Evolutionary conservation across 64 coral and sea anemone species (phyloP).

Genomic region (Porites australiensis): DNA sequence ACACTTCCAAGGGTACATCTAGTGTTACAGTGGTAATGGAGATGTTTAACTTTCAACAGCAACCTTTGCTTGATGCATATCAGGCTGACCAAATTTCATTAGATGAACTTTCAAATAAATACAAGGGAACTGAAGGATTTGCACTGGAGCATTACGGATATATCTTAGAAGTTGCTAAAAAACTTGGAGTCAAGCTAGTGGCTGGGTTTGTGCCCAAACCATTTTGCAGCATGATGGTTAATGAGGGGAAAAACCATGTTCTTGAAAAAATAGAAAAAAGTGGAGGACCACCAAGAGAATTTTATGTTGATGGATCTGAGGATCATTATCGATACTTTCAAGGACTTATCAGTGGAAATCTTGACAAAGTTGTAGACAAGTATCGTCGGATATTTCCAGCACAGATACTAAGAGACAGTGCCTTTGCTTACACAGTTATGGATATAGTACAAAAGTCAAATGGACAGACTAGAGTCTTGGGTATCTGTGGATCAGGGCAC

Average conservation of each 20-base stretch:
- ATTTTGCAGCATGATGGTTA: constrained; percentile 62
- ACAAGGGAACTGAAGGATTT: constrained; percentile 83
- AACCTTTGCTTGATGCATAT: constrained; percentile 80
- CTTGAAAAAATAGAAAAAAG: constrained; percentile 59
- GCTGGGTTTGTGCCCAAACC: constrained; percentile 86
- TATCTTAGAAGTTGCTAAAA: constrained; percentile 74
- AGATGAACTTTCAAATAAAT: constrained; percentile 60
- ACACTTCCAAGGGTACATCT: constrained; percentile 2
- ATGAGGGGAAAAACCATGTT: constrained; percentile 53
- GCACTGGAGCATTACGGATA: constrained; percentile 66
- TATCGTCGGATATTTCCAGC: constrained; percentile 85
- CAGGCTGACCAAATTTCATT: constrained; percentile 74
- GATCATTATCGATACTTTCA: constrained; percentile 88
- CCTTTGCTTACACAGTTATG: constrained; percentile 80
- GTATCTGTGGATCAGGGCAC: constrained; percentile 84
- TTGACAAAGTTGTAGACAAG: constrained; percentile 66
- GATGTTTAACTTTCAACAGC: constrained; percentile 87
- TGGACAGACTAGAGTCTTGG: constrained; percentile 63
- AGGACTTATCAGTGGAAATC: constrained; percentile 87
- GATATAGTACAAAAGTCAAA: constrained; percentile 59
- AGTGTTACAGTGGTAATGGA: constrained; percentile 70
- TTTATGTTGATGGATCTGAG: constrained; percentile 83
- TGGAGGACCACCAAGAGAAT: constrained; percentile 38
- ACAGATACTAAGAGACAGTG: constrained; percentile 80
- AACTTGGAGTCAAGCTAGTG: constrained; percentile 65